A percentile compares a stretch with the other conserved stretches of the same genome.
phyloP scores from a whole-genome alignment of 53 echinoderm and acorn worm genomes.

The Patiria pectinifera region DNA sequence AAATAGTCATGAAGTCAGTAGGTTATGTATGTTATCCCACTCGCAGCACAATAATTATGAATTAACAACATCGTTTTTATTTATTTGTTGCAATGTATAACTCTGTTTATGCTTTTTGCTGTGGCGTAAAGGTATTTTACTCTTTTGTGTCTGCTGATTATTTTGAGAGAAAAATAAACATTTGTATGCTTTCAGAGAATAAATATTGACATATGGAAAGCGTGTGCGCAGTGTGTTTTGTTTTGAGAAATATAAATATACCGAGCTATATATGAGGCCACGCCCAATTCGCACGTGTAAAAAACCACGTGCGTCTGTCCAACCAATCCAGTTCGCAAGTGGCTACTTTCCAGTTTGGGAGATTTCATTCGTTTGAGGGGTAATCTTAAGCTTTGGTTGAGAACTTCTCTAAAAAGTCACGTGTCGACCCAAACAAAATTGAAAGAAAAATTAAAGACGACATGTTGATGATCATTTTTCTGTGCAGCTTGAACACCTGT shows the following conservation, averaged over 20 bases:
- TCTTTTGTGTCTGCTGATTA: background rate
- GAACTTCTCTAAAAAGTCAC: no score
- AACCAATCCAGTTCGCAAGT: no score
- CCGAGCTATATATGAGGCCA: no score
- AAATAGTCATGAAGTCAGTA: background rate
- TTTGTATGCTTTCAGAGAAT: constrained; percentile 36
- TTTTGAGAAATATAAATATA: background rate
- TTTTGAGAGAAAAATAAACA: background rate
- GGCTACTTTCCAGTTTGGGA: no score
- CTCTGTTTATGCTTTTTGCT: constrained; percentile 12
- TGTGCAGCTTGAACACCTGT: no score
- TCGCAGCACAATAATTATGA: background rate
- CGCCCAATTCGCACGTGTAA: no score
- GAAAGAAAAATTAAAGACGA: no score
- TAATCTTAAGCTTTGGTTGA: no score
- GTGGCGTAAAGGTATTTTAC: background rate
- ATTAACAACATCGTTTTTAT: background rate
- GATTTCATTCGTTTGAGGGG: no score
- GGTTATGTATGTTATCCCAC: background rate
- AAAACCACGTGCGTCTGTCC: no score
- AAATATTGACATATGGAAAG: background rate
- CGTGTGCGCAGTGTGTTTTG: background rate
- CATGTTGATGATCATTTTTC: no score
- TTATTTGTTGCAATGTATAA: constrained; percentile 13
- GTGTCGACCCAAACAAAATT: no score